Evolutionary conservation across 1,140 invertebrate genomes (phyloP), one percentile per base, ranked within the genome.

Genomic region (Scaptomyza montana): DNA sequence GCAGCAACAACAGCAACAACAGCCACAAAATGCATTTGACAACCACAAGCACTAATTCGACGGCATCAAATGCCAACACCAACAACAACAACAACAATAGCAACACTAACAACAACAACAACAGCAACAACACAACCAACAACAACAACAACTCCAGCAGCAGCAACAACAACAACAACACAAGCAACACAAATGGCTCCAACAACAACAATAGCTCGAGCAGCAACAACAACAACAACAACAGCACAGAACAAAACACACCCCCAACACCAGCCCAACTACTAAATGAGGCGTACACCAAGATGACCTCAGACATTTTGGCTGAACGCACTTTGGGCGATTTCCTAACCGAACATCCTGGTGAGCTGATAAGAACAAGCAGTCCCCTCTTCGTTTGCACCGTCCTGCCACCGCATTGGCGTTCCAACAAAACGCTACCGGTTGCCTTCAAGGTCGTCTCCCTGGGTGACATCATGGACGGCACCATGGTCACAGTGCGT

Each of bases 381-480:
- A 98, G 97, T 90, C 96, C 96, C 12, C 95, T 98, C 89, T 96
- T 99, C 84, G 96, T 99, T 25, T 99, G 98, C 92, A 98, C 98
- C 7, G 96, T 97, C 28, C 93, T 99, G 59, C 98, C 98, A 46
- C 94, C 95, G 1, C 98, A 99, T 92, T 99, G 98, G 98, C 94
- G 98, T 54, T 98, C 97, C n/a, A 99, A 99, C 93, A 99, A 99
- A 93, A 99, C 98, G 0, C 93, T 99, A 13, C 98, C 98, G 10
- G 96, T 97, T 59, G 97, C 97, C 36, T 99, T 99, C 93, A 97
- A 97, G 92, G 96, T 98, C n/a, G 91, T 92, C 36, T 96, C 97
- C 2, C 93, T 99, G 16, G 97, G 97, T 7, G 97, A 98, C 75
- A 95, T 99, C 4, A 96, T 96, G 72, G 98, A 99, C 92, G 98